These are phyloP conservation scores for Cheilosia grossa DNA, from an alignment of 2,888 invertebrate genomes.

Conservation along the genomic window DNA sequence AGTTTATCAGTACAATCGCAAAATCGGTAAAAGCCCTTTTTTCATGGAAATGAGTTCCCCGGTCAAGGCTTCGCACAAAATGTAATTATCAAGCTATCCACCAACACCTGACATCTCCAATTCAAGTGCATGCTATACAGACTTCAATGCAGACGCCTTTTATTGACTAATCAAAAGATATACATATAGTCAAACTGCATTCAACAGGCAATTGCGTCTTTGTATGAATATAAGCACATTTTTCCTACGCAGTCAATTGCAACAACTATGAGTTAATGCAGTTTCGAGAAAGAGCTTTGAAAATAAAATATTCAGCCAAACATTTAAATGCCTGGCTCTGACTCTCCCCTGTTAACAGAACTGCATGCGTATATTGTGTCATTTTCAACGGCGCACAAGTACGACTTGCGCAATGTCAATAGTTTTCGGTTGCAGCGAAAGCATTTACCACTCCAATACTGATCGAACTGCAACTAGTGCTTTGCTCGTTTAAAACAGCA, in stretches of 20 bases:
- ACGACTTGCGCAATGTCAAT: slow-evolving; percentile 41
- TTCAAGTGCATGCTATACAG: too few relatives aligned
- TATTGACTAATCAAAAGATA: neutral
- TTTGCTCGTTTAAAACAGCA: slow-evolving; percentile 5
- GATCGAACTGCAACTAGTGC: slow-evolving; percentile 48
- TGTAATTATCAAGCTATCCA: neutral
- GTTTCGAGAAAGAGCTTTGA: slow-evolving; percentile 1
- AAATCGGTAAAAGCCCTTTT: neutral
- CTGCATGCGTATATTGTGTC: neutral
- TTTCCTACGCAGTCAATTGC: slow-evolving; percentile 6
- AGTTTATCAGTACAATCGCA: too few relatives aligned
- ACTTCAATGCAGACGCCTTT: neutral
- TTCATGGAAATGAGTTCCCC: neutral
- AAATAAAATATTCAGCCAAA: neutral
- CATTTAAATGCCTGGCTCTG: slow-evolving; percentile 31
- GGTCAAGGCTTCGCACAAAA: neutral
- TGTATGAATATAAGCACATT: slow-evolving; percentile 2
- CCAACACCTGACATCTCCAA: neutral
- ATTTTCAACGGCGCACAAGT: neutral
- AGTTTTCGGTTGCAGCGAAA: neutral
- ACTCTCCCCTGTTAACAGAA: neutral
- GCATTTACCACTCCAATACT: neutral
- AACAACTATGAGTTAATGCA: slow-evolving; percentile 26
- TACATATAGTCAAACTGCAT: slow-evolving; percentile 10
- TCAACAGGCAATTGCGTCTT: slow-evolving; percentile 23